Percentiles rank a stretch among this genome's conserved stretches.
Conservation (phyloP, 2,888 invertebrate species). For the Calliopum simillimum region DNA sequence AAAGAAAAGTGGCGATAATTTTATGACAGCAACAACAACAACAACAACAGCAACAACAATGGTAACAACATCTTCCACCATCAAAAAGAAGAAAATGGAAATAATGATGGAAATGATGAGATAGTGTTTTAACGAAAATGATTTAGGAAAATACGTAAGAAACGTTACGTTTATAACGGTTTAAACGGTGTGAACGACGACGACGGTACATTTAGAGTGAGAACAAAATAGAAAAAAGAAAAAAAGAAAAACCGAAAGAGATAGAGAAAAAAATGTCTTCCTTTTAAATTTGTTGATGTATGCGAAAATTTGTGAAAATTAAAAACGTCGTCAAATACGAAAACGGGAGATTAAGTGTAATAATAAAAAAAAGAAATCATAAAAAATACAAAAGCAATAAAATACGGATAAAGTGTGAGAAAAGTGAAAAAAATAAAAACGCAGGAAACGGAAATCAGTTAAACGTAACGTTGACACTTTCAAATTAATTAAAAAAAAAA, state of each 20-base stretch:
- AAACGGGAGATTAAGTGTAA: conserved; percentile 6
- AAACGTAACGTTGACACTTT: background rate
- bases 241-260: conserved; percentile 4
- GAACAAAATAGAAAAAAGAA: background rate
- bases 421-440: background rate
- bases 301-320: conserved; percentile 20
- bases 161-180: background rate
- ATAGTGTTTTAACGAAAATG: conserved; percentile 10
- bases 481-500: conserved; percentile 3
- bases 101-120: conserved; percentile 17
- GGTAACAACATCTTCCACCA: conserved; percentile 20
- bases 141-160: conserved; percentile 1
- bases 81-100: conserved; percentile 16
- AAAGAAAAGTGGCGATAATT: background rate
- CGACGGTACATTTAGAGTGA: no score
- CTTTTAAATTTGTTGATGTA: conserved; percentile 20
- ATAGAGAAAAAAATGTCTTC: conserved; percentile 36
- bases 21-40: conserved; percentile 11
- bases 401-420: background rate
- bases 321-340: conserved; percentile 28
- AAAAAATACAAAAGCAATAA: conserved; percentile 23
- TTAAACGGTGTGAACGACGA: no score
- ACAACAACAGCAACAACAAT: conserved; percentile 26
- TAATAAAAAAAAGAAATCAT: background rate
- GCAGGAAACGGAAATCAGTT: background rate